Evolutionary conservation across 2,888 invertebrate species (phyloP).

Genomic region (Oxystoma pomonae): DNA sequence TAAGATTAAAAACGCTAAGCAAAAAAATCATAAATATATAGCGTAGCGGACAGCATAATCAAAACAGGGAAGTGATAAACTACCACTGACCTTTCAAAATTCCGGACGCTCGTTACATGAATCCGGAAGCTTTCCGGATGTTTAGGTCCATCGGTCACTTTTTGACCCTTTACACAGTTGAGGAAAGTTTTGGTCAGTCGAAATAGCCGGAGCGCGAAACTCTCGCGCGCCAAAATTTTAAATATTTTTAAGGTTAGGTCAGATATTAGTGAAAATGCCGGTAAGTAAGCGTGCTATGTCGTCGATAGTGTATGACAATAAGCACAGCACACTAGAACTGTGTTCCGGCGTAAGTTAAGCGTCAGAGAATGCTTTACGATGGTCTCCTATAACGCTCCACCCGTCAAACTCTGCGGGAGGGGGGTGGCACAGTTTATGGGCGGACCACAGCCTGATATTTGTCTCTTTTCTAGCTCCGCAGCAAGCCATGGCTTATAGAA

Average conservation of each 20-base stretch:
- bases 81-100: conserved; percentile 46
- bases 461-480: conserved; percentile 36
- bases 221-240: background rate
- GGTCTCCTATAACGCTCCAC: conserved; percentile 43
- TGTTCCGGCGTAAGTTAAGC: conserved; percentile 51
- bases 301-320: background rate
- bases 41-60: conserved; percentile 11
- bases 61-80: conserved; percentile 44
- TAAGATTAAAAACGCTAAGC: too few relatives aligned
- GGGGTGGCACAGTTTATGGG: conserved; percentile 46
- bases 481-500: conserved; percentile 23
- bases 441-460: conserved; percentile 48
- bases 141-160: conserved; percentile 46
- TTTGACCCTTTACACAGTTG: background rate
- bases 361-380: conserved; percentile 50
- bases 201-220: background rate
- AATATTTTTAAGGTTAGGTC: background rate
- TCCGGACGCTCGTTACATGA: conserved; percentile 42
- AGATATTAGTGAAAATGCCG: background rate
- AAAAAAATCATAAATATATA: conserved; percentile 16
- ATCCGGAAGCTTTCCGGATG: conserved; percentile 47
- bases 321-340: conserved; percentile 35
- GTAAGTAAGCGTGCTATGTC: background rate
- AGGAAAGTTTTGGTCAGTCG: background rate
- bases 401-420: conserved; percentile 32